Base-by-base conservation (phyloP, 2,888 invertebrate species). In the Listrodromus nycthemerus region DNA sequence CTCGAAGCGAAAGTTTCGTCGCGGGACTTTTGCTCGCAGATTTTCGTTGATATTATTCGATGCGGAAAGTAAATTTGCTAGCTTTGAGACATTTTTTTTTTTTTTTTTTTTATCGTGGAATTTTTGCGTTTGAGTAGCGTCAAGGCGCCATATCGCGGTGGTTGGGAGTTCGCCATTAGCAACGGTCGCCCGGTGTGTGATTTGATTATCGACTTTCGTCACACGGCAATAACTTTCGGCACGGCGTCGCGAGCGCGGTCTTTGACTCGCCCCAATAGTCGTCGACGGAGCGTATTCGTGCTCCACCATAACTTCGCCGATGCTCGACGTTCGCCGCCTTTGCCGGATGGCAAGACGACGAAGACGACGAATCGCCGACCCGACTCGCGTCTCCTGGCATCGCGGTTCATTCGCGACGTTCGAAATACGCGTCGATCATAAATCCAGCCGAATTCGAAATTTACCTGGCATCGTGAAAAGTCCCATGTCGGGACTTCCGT, bases 201-300 rank as follows among this genome's bases (percentile, higher is more conserved):
- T 87, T 87, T 87, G 87, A 87, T 87, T 87, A 86, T 84, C 74
- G 86, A 86, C 82, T 84, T 87, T 86, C 86, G 87, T 87, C 86
- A 87, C 87, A 86, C 83, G 48, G 85, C 85, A 86, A 85, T 83
- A 86, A 83, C 79, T 86, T 85, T 87, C 86, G 84, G 86, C 84
- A 80, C 84, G 82, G 80, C 50, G 77, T 75, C 65, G 77, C 67
- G 6, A 4, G 61, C 74, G 82, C 76, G 50, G 77, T 82, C 75
- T 82, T 77, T 74, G 80, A 77, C 70, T 76, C 74, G 50, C 55
- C 61, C 84, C 87, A 87, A 80, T 66, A 74, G 61, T 45, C 80
- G 61, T 37, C 73, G 50, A 19, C 73, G 61, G 10, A 73, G 24
- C 71, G 33, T 7, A 16, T 71, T 52, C n/a, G 2, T 13, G 24